A percentile compares a stretch with the other conserved stretches of the same genome.
Conservation (phyloP, 2,888 invertebrate genomes). For the Ophioninae sp. region DNA sequence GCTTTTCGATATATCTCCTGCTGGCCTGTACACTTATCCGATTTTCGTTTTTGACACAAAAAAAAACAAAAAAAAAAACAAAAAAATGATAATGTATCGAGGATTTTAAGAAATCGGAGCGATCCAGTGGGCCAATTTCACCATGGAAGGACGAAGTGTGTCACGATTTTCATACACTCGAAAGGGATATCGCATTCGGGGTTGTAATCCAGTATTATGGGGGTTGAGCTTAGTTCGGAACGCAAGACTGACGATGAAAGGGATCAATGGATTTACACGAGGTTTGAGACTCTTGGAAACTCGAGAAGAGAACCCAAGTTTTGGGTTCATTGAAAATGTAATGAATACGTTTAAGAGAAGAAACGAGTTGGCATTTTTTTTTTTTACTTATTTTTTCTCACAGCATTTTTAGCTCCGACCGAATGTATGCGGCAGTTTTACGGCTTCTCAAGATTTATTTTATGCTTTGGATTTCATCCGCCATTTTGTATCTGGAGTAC, state of each 20-base stretch:
- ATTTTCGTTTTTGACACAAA: not conserved
- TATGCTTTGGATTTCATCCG: not conserved
- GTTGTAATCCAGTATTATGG: constrained; percentile 49
- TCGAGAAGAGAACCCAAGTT: not conserved
- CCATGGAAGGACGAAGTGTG: not conserved
- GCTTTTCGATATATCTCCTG: not conserved
- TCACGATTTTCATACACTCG: constrained; percentile 7
- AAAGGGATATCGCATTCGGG: constrained; percentile 43
- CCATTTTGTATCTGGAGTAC: not conserved
- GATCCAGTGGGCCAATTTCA: not conserved
- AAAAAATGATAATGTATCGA: not conserved
- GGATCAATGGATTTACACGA: constrained; percentile 53
- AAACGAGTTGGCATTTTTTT: not conserved
- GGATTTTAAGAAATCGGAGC: not conserved
- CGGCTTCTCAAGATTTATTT: not conserved
- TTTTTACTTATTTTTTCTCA: not conserved
- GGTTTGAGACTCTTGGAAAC: constrained; percentile 18
- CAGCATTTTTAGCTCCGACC: not conserved
- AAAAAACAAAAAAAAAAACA: not conserved
- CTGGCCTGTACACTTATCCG: not conserved
- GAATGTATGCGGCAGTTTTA: not conserved
- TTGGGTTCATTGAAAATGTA: constrained; percentile 43
- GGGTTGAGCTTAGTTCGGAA: constrained; percentile 36
- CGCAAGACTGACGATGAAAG: constrained; percentile 28
- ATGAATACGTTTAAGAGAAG: constrained; percentile 7